Evolutionary conservation across 2,888 invertebrate genomes (phyloP).

Genomic region (Mimas tiliae): DNA sequence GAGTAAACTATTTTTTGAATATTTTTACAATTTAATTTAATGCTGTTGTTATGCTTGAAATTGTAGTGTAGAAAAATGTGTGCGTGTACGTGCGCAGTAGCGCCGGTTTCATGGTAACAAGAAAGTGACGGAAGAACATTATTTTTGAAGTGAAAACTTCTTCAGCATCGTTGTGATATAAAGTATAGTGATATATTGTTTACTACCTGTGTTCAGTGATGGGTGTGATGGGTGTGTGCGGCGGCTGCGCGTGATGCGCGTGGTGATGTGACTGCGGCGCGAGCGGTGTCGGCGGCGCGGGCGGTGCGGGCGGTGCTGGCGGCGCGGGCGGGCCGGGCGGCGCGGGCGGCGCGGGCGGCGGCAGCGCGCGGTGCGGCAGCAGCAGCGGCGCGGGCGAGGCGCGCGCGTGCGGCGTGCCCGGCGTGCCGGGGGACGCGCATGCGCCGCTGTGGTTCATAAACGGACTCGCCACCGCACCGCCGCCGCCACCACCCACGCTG

Average conservation of each 20-base stretch:
- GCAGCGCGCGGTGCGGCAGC: conserved; percentile 49
- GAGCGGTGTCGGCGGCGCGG: conserved; percentile 76
- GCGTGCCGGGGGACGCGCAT: conserved; percentile 56
- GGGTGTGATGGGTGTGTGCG: too few species aligned
- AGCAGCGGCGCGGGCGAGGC: conserved; percentile 57
- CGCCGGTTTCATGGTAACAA: too few species aligned
- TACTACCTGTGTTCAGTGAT: conserved; percentile 26
- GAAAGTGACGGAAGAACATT: too few species aligned
- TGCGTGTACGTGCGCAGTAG: too few species aligned
- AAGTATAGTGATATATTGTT: too few species aligned
- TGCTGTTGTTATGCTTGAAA: too few species aligned
- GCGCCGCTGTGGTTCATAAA: conserved; percentile 74
- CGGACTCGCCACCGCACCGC: conserved; percentile 82
- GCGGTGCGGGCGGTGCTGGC: conserved; percentile 67
- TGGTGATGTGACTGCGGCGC: conserved; percentile 36
- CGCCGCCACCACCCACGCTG: conserved; percentile 69
- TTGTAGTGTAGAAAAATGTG: too few species aligned
- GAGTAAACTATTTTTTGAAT: too few species aligned
- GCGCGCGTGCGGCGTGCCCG: conserved; percentile 78
- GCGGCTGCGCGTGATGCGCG: conserved; percentile 47
- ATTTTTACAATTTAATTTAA: too few species aligned
- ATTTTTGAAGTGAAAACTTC: too few species aligned
- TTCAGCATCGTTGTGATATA: too few species aligned
- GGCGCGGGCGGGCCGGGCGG: conserved; percentile 45
- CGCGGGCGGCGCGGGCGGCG: conserved; percentile 62